Percentiles rank a stretch among this genome's conserved stretches.
phyloP scores from a whole-genome alignment of 2,113 vertebrate species.

The Willisornis vidua region DNA sequence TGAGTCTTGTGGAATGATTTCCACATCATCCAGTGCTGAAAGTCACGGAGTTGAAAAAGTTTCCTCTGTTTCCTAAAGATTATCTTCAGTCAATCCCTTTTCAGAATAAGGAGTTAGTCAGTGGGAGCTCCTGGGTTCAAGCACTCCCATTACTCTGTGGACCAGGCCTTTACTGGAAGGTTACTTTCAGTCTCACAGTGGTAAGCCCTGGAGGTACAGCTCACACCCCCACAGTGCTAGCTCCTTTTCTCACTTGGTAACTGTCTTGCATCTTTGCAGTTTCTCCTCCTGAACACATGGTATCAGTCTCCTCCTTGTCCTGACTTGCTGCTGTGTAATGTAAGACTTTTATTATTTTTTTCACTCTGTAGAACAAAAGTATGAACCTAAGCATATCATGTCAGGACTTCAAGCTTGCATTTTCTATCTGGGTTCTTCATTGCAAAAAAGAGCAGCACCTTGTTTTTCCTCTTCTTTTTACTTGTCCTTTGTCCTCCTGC shows the following conservation, averaged over 20 bases:
- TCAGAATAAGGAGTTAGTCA: background rate
- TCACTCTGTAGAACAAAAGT: background rate
- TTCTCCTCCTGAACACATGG: constrained; percentile 15
- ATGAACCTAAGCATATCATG: constrained; percentile 1
- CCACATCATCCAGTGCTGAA: background rate
- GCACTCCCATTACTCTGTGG: background rate
- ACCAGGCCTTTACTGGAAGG: background rate
- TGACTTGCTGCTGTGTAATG: constrained; percentile 50
- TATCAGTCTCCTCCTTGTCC: constrained; percentile 35
- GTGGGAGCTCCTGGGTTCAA: background rate
- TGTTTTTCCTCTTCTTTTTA: background rate
- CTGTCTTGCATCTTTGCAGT: constrained; percentile 26
- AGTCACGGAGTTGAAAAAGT: background rate
- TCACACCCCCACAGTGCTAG: background rate
- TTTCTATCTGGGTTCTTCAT: background rate
- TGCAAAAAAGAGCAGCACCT: background rate
- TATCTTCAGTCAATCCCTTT: background rate
- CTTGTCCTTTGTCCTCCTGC: background rate
- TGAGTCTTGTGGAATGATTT: background rate
- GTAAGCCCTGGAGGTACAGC: background rate
- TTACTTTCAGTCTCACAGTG: background rate
- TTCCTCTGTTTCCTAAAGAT: background rate
- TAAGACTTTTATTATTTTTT: background rate
- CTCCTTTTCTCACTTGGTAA: constrained; percentile 7
- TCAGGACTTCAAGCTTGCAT: background rate